Conservation (phyloP, 1,140 invertebrate species). For the Nephotettix cincticeps region DNA sequence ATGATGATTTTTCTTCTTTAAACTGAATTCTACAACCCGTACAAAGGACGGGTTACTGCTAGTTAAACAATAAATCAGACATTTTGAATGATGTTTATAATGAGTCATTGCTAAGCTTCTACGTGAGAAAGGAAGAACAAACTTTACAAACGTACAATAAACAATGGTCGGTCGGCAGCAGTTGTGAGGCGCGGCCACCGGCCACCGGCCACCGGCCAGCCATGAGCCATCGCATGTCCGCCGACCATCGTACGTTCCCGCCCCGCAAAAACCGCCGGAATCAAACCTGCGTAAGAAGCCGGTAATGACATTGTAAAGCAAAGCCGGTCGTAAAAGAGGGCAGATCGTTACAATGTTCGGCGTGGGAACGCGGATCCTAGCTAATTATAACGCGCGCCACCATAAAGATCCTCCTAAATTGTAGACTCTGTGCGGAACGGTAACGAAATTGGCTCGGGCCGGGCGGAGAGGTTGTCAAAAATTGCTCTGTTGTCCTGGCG, state of each 20-base stretch:
- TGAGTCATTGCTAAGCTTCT: no score
- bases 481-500: not conserved
- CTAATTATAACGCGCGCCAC: conserved; percentile 11
- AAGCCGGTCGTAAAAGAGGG: not conserved
- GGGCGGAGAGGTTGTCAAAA: conserved; percentile 2
- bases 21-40: no score
- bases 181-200: no score
- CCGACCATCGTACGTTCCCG: not conserved
- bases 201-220: no score
- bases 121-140: no score
- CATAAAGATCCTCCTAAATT: conserved; percentile 23
- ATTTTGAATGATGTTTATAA: no score
- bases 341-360: conserved; percentile 17
- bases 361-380: conserved; percentile 1
- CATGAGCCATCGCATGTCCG: not conserved
- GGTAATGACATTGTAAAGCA: conserved; percentile 18
- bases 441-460: conserved; percentile 15
- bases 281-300: conserved; percentile 18
- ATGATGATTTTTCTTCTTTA: no score
- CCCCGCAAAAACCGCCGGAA: not conserved
- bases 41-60: no score
- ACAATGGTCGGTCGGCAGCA: no score
- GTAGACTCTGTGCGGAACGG: conserved; percentile 21
- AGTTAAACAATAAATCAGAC: no score
- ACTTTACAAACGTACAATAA: no score